Base-by-base conservation (phyloP, 1,140 invertebrate genomes). In the Caenorhabditis briggsae region DNA sequence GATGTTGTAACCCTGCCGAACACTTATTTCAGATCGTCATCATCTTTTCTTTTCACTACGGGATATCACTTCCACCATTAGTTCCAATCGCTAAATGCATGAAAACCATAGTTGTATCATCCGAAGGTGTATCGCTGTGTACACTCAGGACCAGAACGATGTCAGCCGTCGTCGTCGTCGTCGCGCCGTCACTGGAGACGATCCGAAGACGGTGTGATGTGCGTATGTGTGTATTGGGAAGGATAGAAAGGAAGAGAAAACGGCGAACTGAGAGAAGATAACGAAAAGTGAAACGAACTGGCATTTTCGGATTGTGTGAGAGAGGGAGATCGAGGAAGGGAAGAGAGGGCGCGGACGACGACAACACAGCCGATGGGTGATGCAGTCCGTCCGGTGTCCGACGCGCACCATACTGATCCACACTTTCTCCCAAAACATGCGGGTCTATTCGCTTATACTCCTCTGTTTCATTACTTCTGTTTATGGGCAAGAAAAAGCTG, bases 401-500 rank as follows among this genome's bases (percentile, higher is more conserved):
- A 5, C 46, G 70, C 70, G 70, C 70, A 78, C 46, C 70, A 78
- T 50, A 78, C 70, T 78, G 70, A 78, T 78, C 70, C 70, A 78
- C 70, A 78, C 70, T 78, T 78, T 78, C 70, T 78, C 70, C 70
- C 70, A 78, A 78, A 78, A 78, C 70, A 78, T 78, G 70, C 70
- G 70, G 70, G 70, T 78, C 70, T 78, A 78, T 78, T 78, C 70
- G 70, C 70, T 78, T 78, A 78, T 78, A 53, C 59, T 86, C 61
- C 74, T 85, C 43, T 33, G 82, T 50, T 53, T 58, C 48, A 82
- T 59, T 70, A 33, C 61, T 65, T 48, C 48, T 43, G 46, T 86
- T 55, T 83, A 74, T 74, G 61, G 23, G 12, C 89, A 92, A 50
- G 91, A 92, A 48, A 90, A 88, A 56, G 91, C 91, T 23, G 91